Percentiles rank a stretch among this genome's conserved stretches.
Evolutionary conservation across 2,797 vertebrate genomes (phyloP).

Genomic region (Rousettus madagascariensis): DNA sequence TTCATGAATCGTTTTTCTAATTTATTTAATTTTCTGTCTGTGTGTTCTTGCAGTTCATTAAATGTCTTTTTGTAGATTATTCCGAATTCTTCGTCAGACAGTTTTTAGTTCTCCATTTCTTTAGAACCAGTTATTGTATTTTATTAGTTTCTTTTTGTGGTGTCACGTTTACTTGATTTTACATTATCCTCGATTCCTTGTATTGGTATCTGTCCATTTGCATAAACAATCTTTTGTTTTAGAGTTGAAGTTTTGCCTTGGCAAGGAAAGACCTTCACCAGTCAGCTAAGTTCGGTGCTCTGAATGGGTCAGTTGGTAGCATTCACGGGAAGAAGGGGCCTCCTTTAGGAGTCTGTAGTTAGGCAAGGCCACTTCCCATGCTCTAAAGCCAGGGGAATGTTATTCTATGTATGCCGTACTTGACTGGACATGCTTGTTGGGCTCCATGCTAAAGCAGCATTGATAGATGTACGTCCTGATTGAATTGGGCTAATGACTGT

Average conservation of each 20-base stretch:
- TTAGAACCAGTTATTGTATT: background rate
- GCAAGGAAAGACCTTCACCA: background rate
- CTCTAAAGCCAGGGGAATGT: background rate
- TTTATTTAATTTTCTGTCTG: background rate
- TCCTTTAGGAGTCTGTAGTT: background rate
- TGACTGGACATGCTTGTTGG: background rate
- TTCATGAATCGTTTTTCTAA: background rate
- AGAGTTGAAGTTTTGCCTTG: background rate
- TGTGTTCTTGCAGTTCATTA: background rate
- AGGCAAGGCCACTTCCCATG: background rate
- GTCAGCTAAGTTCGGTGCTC: background rate
- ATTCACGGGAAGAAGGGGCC: background rate
- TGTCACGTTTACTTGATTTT: background rate
- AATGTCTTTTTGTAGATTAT: background rate
- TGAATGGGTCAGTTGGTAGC: background rate
- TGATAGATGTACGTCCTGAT: background rate
- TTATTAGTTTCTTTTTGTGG: background rate
- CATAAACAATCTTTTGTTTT: background rate
- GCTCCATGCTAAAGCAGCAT: background rate
- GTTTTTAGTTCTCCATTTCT: background rate
- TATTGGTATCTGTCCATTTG: background rate
- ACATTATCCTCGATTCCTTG: background rate
- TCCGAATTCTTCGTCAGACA: background rate
- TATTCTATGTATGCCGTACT: background rate
- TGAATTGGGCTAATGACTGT: background rate